phyloP scores from a whole-genome alignment of 35 echinoderm and acorn worm genomes.

The Eucidaris tribuloides region DNA sequence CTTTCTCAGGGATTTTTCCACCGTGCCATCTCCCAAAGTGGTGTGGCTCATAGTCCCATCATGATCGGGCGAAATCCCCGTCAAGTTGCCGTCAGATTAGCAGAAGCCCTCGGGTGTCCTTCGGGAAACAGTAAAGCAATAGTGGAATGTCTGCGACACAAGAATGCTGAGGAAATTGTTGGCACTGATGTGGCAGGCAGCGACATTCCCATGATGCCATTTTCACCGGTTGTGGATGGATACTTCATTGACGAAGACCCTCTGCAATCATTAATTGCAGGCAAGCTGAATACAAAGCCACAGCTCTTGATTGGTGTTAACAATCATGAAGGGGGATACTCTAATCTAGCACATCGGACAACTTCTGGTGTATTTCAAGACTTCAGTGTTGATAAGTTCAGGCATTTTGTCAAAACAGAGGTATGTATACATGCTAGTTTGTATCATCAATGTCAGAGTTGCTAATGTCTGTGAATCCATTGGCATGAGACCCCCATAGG shows the following conservation, averaged over 20 bases:
- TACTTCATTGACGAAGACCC: conserved; percentile 69
- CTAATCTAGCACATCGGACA: conserved; percentile 24
- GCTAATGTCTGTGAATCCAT: too few relatives aligned
- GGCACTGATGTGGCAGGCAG: conserved; percentile 23
- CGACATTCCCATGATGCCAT: conserved; percentile 46
- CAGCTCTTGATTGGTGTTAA: conserved; percentile 86
- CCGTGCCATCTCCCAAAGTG: conserved; percentile 67
- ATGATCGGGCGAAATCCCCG: conserved; percentile 48
- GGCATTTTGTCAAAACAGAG: neutral
- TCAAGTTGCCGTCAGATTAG: conserved; percentile 59
- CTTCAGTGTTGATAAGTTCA: conserved; percentile 56
- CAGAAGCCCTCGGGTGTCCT: conserved; percentile 41
- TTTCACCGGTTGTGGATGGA: conserved; percentile 81
- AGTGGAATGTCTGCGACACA: conserved; percentile 63
- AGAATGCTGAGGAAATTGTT: conserved; percentile 66
- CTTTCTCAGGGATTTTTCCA: conserved; percentile 63
- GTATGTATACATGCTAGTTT: too few relatives aligned
- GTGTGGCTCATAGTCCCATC: conserved; percentile 42
- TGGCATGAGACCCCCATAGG: too few relatives aligned
- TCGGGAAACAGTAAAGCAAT: conserved; percentile 2
- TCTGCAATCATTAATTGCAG: conserved; percentile 9
- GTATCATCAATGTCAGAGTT: too few relatives aligned
- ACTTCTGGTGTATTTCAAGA: conserved; percentile 12
- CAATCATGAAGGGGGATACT: conserved; percentile 68
- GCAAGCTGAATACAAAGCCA: conserved; percentile 18